These are phyloP conservation scores for Typhlichthys subterraneus DNA, from an alignment of 2,797 vertebrate species.

Conservation along the genomic window DNA sequence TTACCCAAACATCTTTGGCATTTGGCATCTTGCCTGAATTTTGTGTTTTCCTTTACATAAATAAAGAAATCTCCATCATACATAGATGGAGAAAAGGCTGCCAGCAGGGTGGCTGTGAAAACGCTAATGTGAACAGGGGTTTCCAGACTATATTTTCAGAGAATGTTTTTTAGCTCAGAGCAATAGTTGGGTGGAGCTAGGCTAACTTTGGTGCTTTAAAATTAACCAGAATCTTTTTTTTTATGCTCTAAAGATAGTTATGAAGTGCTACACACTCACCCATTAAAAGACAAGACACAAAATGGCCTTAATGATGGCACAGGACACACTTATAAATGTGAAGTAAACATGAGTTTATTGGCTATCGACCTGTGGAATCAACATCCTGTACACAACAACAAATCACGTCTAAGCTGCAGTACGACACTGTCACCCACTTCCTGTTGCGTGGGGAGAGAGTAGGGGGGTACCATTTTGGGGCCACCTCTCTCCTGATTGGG, in stretches of 20 bases:
- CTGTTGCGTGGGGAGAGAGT: conserved; percentile 18
- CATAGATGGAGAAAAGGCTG: no score
- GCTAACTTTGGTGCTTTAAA: no score
- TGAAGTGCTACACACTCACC: neutral
- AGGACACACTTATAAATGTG: conserved; percentile 29
- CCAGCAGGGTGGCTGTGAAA: no score
- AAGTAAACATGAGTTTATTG: conserved; percentile 75
- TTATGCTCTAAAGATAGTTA: no score
- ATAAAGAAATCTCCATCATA: no score
- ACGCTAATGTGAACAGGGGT: no score
- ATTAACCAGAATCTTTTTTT: no score
- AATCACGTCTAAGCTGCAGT: conserved; percentile 64
- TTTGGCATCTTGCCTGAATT: no score
- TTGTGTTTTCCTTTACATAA: no score
- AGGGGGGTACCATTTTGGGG: conserved; percentile 15
- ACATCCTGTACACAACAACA: conserved; percentile 58
- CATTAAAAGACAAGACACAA: conserved; percentile 7
- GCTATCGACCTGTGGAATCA: conserved; percentile 62
- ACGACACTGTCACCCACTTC: conserved; percentile 6
- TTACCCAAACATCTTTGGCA: no score
- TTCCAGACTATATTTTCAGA: no score
- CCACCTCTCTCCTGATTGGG: conserved; percentile 18
- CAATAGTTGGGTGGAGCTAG: neutral
- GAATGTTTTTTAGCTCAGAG: no score
- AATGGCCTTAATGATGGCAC: conserved; percentile 1